Evolutionary conservation across 2,113 vertebrate genomes (phyloP).

Genomic region (Oreotrochilus melanogaster): DNA sequence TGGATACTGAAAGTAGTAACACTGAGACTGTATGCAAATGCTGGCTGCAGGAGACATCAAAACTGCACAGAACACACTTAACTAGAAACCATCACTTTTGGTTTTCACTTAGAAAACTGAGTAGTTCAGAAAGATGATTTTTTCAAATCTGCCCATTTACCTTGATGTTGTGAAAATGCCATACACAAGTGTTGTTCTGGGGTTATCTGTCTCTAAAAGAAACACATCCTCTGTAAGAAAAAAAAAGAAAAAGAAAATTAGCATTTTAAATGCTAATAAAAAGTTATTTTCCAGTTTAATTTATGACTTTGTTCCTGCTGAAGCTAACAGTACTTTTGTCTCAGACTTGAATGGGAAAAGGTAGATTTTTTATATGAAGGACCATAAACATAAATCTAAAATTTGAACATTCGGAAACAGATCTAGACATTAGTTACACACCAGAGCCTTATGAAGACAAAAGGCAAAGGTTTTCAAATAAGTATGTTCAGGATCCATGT

Average conservation of each 20-base stretch:
- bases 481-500: background rate
- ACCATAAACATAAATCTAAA: background rate
- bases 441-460: background rate
- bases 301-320: background rate
- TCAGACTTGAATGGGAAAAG: background rate
- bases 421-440: background rate
- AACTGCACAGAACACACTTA: background rate
- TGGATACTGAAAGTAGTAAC: background rate
- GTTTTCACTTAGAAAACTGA: background rate
- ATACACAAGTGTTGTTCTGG: slow-evolving; percentile 90
- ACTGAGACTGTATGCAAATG: background rate
- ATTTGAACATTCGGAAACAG: background rate
- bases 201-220: slow-evolving; percentile 93
- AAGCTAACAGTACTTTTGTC: background rate
- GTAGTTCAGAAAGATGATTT: background rate
- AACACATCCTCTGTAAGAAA: slow-evolving; percentile 89
- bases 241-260: background rate
- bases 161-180: slow-evolving; percentile 97
- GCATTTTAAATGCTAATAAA: background rate
- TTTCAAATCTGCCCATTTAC: slow-evolving; percentile 73
- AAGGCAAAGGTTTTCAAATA: background rate
- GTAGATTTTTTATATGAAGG: background rate
- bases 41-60: background rate
- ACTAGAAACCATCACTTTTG: background rate
- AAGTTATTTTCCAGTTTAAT: background rate